phyloP scores from a whole-genome alignment of 2,797 vertebrate species.

The Ctenochaetus hawaiiensis region DNA sequence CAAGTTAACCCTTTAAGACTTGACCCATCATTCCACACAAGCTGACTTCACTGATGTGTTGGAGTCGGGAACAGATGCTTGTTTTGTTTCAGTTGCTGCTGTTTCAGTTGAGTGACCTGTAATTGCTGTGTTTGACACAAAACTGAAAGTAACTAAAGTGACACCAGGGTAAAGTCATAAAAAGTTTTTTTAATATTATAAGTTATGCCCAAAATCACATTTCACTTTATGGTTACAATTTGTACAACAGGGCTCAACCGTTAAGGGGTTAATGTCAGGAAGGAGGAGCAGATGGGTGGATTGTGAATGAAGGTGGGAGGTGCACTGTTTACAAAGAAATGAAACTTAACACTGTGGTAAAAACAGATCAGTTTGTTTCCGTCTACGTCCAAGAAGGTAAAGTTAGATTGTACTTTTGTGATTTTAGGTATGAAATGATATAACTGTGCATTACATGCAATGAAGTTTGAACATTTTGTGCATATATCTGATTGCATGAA shows the following conservation, averaged over 20 bases:
- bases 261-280: constrained; percentile 2
- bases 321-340: constrained; percentile 35
- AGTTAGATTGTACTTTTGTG: background rate
- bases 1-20: constrained; percentile 16
- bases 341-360: constrained; percentile 38
- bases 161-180: background rate
- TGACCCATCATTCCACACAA: background rate
- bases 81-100: background rate
- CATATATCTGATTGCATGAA: too few relatives aligned
- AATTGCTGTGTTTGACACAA: background rate
- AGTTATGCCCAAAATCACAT: background rate
- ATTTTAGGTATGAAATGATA: background rate
- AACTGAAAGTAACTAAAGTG: background rate
- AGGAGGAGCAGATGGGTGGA: constrained; percentile 4
- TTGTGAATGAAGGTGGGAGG: constrained; percentile 18
- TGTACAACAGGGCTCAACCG: background rate
- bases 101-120: background rate
- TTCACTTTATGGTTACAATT: background rate
- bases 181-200: background rate
- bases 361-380: background rate
- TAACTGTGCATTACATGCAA: background rate
- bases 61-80: too few relatives aligned
- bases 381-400: constrained; percentile 14
- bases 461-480: too few relatives aligned
- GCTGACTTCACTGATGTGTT: background rate